Base-by-base conservation (phyloP, 1,140 invertebrate genomes). In the Drosophila sulfurigaster region DNA sequence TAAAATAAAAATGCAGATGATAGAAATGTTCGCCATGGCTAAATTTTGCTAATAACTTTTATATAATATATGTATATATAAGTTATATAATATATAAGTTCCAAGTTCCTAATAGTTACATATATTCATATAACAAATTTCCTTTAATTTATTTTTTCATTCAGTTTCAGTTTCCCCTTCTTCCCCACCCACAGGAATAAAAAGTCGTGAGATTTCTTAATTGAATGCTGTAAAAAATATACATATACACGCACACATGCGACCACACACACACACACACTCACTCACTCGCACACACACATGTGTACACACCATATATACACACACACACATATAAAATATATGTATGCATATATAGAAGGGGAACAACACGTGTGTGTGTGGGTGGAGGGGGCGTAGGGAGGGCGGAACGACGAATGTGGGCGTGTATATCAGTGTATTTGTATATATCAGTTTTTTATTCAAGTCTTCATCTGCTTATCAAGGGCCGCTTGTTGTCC, bases 141-240 rank as follows among this genome's bases (percentile, higher is more conserved):
- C n/a, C n/a, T n/a, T n/a, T n/a, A n/a, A n/a, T n/a, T n/a, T n/a
- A n/a, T n/a, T n/a, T n/a, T n/a, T n/a, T n/a, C n/a, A n/a, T n/a
- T n/a, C n/a, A n/a, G n/a, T n/a, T n/a, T n/a, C n/a, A n/a, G n/a
- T n/a, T 35, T 10, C 35, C 35, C 5, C 8, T 41, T 11, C 1
- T 10, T 11, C 0, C 49, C 25, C 41, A 30, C 13, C 15, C 45
- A n/a, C n/a, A n/a, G n/a, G n/a, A n/a, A 51, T 57, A 6, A 75
- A 64, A 82, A 87, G 5, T 57, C 74, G 49, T 15, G 2, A 13
- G 63, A 3, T 58, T 75, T 25, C 0, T 11, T 13, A 38, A 76
- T 82, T 70, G 74, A 86, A 82, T 87, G 85, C 83, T 88, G 85
- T 88, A 87, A 87, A 87, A 89, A 85, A 83, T 87, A 87, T 89